Base-by-base conservation (phyloP, 2,888 invertebrate genomes). In the Oxycera nigricornis region DNA sequence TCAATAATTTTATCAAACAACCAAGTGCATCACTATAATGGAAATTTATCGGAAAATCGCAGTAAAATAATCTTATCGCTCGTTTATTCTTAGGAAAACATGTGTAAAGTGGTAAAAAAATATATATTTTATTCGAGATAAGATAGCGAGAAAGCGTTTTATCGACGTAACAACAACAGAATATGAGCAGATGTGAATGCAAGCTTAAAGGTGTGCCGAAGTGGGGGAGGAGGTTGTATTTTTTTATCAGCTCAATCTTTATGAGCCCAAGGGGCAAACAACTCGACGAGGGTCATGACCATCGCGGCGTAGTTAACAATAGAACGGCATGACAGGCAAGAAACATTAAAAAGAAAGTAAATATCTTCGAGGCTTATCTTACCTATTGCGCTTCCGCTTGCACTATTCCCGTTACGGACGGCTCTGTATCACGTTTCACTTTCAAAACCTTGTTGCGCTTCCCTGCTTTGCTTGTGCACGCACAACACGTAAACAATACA, bases 371-470 rank as follows among this genome's bases (percentile, higher is more conserved):
- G 17, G 14, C 46, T n/a, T 46, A n/a, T 24, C 17, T 41, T 65
- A 65, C 65, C 65, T 65, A 41, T 41, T 65, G 41, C 35, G 24
- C 24, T 41, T 14, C 31, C 24, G 14, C 22, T 4, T 65, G 2
- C 24, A 24, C 65, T 39, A 65, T 17, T 41, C 41, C 39, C 2
- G 17, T 2, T 22, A 20, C 17, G 2, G 41, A 4, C 11, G 24
- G 3, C 41, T 24, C 14, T 2, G 30, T 39, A 65, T 65, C 65
- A 24, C 35, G 20, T 65, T 65, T 39, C 65, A 41, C 65, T 65
- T 65, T 65, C 62, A 62, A 55, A 55, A 6, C 17, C 14, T 50
- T n/a, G 35, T 35, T 35, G 20, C 6, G 4, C 30, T 59, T 59
- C 61, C n/a, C 35, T 17, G n/a, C n/a, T n/a, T n/a, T n/a, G n/a